These are phyloP conservation scores for Pao palembangensis DNA, from an alignment of 2,113 vertebrate genomes.

Conservation along the genomic window DNA sequence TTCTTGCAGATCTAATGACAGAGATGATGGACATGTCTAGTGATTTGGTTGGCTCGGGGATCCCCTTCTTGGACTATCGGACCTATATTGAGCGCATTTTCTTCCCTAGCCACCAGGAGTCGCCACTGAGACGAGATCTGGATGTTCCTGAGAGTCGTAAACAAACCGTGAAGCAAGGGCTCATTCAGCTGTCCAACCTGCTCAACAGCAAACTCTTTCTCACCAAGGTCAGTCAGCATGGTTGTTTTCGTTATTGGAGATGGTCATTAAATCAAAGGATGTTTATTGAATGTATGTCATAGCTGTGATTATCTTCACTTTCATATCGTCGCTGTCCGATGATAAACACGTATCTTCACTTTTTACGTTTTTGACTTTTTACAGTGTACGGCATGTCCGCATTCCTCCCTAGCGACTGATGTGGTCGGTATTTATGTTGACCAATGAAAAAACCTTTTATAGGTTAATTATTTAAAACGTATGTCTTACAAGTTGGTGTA, in stretches of 20 bases:
- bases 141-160: slow-evolving; percentile 88
- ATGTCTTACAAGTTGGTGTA: too few relatives aligned
- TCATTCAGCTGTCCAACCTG: slow-evolving; percentile 92
- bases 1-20: slow-evolving; percentile 88
- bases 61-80: slow-evolving; percentile 93
- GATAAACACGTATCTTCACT: too few relatives aligned
- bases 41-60: slow-evolving; percentile 92
- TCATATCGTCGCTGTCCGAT: background rate
- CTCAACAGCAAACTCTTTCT: slow-evolving; percentile 98
- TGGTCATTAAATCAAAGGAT: background rate
- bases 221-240: slow-evolving; percentile 81
- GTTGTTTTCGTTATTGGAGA: background rate
- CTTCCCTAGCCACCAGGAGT: slow-evolving; percentile 92
- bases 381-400: too few relatives aligned
- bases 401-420: too few relatives aligned
- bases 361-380: too few relatives aligned
- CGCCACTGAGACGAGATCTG: slow-evolving; percentile 86
- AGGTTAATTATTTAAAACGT: too few relatives aligned
- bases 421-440: too few relatives aligned
- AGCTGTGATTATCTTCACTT: background rate
- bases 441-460: too few relatives aligned
- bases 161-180: slow-evolving; percentile 91
- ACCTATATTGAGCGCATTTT: slow-evolving; percentile 93
- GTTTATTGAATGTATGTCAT: background rate
- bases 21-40: slow-evolving; percentile 98